Base-by-base conservation (phyloP, 2,113 vertebrate species). In the Oreochromis aureus region DNA sequence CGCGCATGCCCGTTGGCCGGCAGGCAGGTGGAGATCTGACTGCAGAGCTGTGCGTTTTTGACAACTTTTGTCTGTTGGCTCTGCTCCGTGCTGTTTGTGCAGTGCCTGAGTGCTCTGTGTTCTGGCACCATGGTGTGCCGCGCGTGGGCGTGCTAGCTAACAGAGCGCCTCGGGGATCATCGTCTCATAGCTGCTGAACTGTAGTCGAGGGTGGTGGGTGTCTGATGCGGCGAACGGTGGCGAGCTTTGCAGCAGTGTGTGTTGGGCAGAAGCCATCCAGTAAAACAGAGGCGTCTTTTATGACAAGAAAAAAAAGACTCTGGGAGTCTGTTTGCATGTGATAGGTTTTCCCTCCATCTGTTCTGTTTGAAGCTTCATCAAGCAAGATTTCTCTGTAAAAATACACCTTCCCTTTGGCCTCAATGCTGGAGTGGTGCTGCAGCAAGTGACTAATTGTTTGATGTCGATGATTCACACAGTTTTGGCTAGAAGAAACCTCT, bases 141-240 rank as follows among this genome's bases (percentile, higher is more conserved):
- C 79, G 89, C 22, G 95, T 96, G 90, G 96, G 95, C 54, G 93
- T 84, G 90, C 86, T 88, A 93, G 92, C 90, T 91, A 90, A 87
- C 89, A 83, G 92, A 94, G 86, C 61, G 87, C 92, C 91, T 91
- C 90, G 4, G 94, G 92, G 95, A 93, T 90, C 73, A 83, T 78
- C 46, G 73, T 53, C 73, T 78, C 73, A 78, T 78, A 82, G 89
- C 94, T 88, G 89, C 85, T 87, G 87, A 92, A 89, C 94, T 91
- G 86, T 86, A 91, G 87, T 86, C 39, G 11, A 87, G 81, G 32
- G 71, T 48, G 48, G 27, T 44, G 6, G 69, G 48, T 51, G 83
- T 18, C 61, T 80, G 84, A 84, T 93, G 86, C 85, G 55, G 89
- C 76, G 87, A 85, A 86, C 59, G 71, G 86, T 44, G 3, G 61